phyloP scores from a whole-genome alignment of 2,888 invertebrate genomes.

The Anodontia alba region DNA sequence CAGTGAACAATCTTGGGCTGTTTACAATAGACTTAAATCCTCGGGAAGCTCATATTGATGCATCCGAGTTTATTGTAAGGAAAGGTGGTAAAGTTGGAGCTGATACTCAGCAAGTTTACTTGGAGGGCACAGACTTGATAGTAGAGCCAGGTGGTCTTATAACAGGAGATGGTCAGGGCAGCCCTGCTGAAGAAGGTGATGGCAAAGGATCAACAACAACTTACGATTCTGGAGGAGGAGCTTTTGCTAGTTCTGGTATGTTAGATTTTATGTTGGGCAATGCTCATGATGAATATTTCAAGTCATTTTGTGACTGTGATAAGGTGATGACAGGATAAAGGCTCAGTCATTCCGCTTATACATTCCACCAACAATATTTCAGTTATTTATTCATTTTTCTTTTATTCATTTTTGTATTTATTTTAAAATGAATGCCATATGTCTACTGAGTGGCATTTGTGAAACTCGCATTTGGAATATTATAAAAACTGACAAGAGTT shows the following conservation, averaged over 20 bases:
- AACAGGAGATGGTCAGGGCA: slow-evolving; percentile 66
- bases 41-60: slow-evolving; percentile 40
- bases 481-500: too few relatives aligned
- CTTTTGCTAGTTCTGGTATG: slow-evolving; percentile 69
- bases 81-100: slow-evolving; percentile 62
- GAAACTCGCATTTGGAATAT: too few relatives aligned
- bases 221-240: slow-evolving; percentile 65
- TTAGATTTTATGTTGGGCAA: background rate
- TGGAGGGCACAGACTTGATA: slow-evolving; percentile 53
- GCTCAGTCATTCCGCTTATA: too few relatives aligned
- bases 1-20: slow-evolving; percentile 66
- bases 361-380: too few relatives aligned
- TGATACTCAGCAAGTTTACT: slow-evolving; percentile 38
- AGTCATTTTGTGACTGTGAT: too few relatives aligned
- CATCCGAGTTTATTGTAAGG: slow-evolving; percentile 57
- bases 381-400: too few relatives aligned
- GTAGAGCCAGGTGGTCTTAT: slow-evolving; percentile 67
- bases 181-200: slow-evolving; percentile 52
- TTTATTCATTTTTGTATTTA: too few relatives aligned
- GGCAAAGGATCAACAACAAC: slow-evolving; percentile 56
- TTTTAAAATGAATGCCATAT: too few relatives aligned
- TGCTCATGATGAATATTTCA: too few relatives aligned
- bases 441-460: too few relatives aligned
- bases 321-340: too few relatives aligned
- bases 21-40: slow-evolving; percentile 64